phyloP scores from a whole-genome alignment of 2,888 invertebrate genomes.

The Ophioninae sp. region DNA sequence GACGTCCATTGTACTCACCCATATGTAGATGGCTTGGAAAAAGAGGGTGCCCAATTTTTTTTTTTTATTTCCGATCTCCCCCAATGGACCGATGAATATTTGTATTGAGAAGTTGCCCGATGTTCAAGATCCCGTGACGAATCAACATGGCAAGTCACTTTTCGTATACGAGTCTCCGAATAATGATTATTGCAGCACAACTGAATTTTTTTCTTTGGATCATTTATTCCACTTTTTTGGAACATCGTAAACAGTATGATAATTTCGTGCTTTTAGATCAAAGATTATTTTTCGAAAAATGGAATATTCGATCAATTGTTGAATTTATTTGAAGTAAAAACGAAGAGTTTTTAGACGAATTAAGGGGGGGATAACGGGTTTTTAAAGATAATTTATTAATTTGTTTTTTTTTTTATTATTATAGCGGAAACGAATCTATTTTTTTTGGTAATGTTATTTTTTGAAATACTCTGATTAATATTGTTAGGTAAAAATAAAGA shows the following conservation, averaged over 20 bases:
- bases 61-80: conserved; percentile 56
- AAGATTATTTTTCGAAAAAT: neutral
- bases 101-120: conserved; percentile 73
- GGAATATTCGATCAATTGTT: neutral
- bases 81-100: conserved; percentile 73
- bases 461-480: too few species aligned
- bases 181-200: conserved; percentile 27
- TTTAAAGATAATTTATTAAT: too few species aligned
- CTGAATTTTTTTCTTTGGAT: conserved; percentile 13
- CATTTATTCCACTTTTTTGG: neutral
- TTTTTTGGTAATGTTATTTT: too few species aligned
- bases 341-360: too few species aligned
- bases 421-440: too few species aligned
- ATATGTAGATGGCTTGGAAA: conserved; percentile 74
- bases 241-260: neutral
- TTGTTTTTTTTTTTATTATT: too few species aligned
- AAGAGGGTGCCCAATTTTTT: conserved; percentile 58
- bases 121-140: conserved; percentile 76
- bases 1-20: conserved; percentile 47
- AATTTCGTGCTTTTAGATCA: neutral
- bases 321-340: neutral
- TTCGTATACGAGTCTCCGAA: conserved; percentile 38
- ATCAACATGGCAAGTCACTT: conserved; percentile 69
- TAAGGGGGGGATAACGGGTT: too few species aligned
- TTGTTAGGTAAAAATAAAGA: too few species aligned